A percentile compares a stretch with the other conserved stretches of the same genome.
phyloP scores from a whole-genome alignment of 2,113 vertebrate species.

The Cacatua alba region DNA sequence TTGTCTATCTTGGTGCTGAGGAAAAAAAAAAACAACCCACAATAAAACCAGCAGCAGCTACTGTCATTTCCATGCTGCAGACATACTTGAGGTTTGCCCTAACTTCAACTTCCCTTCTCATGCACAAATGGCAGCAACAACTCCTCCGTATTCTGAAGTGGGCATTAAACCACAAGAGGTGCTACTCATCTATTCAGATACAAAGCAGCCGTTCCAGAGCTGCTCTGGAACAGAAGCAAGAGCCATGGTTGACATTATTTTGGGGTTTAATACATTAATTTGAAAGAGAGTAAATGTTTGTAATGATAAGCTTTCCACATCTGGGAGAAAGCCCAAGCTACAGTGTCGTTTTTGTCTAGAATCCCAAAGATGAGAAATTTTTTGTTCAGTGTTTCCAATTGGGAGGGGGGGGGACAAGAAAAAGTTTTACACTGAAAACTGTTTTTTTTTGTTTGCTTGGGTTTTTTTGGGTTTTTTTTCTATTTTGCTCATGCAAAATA shows the following conservation, averaged over 20 bases:
- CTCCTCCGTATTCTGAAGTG: neutral
- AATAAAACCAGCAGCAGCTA: neutral
- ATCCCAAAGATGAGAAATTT: neutral
- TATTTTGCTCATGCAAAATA: too few relatives aligned
- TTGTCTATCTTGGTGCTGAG: neutral
- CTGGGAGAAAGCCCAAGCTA: neutral
- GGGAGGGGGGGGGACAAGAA: too few relatives aligned
- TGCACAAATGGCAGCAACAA: neutral
- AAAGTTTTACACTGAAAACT: too few relatives aligned
- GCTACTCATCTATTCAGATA: neutral
- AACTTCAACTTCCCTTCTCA: neutral
- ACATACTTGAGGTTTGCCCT: neutral
- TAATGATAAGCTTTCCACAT: neutral
- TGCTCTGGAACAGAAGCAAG: neutral
- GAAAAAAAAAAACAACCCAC: neutral
- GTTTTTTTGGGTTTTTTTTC: too few relatives aligned
- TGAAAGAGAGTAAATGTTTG: neutral
- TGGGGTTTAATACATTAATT: neutral
- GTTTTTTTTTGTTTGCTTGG: too few relatives aligned
- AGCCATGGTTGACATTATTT: neutral
- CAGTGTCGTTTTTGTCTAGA: neutral
- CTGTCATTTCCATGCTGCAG: neutral
- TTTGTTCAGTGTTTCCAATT: neutral
- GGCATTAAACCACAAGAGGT: neutral
- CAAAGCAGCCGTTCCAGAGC: neutral